Evolutionary conservation across 1,140 invertebrate species (phyloP), one percentile per base, ranked within the genome.

Genomic region (Drosophila pseudoananassae): DNA sequence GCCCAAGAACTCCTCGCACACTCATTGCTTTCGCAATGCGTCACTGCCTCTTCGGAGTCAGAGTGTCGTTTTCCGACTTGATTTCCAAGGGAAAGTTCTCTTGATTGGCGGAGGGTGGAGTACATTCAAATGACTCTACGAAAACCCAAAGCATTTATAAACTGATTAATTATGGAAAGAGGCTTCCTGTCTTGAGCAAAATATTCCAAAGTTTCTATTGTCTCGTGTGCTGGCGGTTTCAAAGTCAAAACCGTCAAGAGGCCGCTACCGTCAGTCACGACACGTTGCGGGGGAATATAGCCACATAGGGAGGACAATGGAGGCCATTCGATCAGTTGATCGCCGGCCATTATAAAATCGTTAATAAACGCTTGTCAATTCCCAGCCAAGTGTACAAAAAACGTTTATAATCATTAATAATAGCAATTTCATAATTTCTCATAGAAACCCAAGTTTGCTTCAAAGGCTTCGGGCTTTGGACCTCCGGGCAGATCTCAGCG

Each of bases 361-460:
- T 88, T 88, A 88, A 88, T 88, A 89, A 88, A 87, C 83, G 83
- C 83, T 88, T 88, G 83, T 88, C 83, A 88, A 83, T 87, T 87
- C 82, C 73, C 65, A 82, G 71, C 53, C 70, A 88, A 83, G 77
- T 78, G 78, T 82, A 85, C 70, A 88, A 88, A 88, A 87, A 87
- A 87, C 83, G 84, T 88, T 89, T 88, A 88, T 79, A 88, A 76
- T 88, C 83, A 88, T 88, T 83, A 88, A 88, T 88, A 88, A 88
- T 89, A 88, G 83, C 83, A 88, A 88, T 88, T 88, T 88, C 74
- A 79, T 77, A 89, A 83, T 73, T 88, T 88, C 76, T 66, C 72
- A 74, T 73, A 85, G 76, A 80, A 65, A 79, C 53, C 56, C 51
- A 46, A 57, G 53, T 43, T 46, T 20, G 14, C 20, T 17, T 64